Evolutionary conservation across 2,888 invertebrate species (phyloP).

Genomic region (Xylocampa areola): DNA sequence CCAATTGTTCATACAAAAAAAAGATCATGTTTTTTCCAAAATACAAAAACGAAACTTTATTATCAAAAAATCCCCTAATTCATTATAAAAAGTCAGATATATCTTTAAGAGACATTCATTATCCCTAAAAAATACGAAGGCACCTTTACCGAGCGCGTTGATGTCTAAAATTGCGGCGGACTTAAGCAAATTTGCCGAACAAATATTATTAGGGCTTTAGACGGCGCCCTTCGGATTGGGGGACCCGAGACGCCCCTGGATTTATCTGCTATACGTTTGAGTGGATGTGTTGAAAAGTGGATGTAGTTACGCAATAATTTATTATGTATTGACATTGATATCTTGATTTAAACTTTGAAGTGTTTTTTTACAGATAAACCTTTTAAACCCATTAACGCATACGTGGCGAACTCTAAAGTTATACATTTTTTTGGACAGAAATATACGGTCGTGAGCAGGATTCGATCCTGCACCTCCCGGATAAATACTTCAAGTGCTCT

Average conservation of each 20-base stretch:
- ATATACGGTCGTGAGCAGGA: too few relatives aligned
- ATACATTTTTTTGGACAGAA: too few relatives aligned
- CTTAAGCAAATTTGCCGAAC: constrained; percentile 72
- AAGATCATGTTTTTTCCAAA: neutral
- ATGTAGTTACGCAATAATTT: constrained; percentile 23
- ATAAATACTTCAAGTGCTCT: too few relatives aligned
- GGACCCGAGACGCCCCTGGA: constrained; percentile 42
- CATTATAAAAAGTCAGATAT: constrained; percentile 49
- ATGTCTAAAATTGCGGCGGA: constrained; percentile 76
- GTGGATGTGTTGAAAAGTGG: constrained; percentile 44
- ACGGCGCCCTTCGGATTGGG: constrained; percentile 47
- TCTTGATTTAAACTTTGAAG: constrained; percentile 17
- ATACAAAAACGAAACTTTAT: constrained; percentile 2
- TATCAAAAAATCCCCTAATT: constrained; percentile 45
- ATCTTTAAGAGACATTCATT: constrained; percentile 42
- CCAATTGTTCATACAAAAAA: too few relatives aligned
- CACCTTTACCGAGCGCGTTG: constrained; percentile 63
- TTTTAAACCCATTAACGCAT: too few relatives aligned
- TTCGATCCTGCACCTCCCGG: too few relatives aligned
- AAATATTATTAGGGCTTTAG: constrained; percentile 64
- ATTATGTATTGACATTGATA: neutral
- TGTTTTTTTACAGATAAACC: too few relatives aligned
- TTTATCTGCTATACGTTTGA: constrained; percentile 40
- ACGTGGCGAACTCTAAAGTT: too few relatives aligned
- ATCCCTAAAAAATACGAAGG: constrained; percentile 50